phyloP scores from a whole-genome alignment of 2,113 vertebrate species.

The Mesembrinibis cayennensis region DNA sequence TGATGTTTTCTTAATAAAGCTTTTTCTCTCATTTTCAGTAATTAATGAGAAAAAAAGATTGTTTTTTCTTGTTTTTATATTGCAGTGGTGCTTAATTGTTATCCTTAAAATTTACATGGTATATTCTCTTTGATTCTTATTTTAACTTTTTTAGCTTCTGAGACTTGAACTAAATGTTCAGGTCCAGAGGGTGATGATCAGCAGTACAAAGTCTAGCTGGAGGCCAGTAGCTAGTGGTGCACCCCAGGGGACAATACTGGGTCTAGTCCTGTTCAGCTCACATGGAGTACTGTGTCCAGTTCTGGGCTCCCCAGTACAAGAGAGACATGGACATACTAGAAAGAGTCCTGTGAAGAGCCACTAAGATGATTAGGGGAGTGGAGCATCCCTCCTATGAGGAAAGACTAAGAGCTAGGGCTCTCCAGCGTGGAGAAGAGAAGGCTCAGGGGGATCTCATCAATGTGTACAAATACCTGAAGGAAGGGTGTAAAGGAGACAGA shows the following conservation, averaged over 20 bases:
- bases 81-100: background rate
- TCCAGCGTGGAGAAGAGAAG: background rate
- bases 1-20: background rate
- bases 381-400: background rate
- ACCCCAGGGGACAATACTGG: accelerated
- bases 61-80: background rate
- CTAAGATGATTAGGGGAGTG: background rate
- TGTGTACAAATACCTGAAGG: background rate
- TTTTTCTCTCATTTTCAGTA: background rate
- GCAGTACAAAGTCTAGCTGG: background rate
- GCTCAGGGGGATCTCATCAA: background rate
- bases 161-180: background rate
- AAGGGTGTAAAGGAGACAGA: background rate
- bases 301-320: background rate
- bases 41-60: background rate
- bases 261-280: background rate
- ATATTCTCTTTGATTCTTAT: background rate
- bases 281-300: background rate
- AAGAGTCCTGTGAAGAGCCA: background rate
- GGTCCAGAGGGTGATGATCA: background rate
- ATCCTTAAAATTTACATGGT: background rate
- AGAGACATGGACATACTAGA: background rate
- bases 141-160: background rate
- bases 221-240: background rate
- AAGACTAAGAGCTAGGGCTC: background rate